Percentiles rank a stretch among this genome's conserved stretches.
These are phyloP conservation scores for Oreochromis mossambicus DNA, from an alignment of 2,797 vertebrate genomes.

Conservation along the genomic window DNA sequence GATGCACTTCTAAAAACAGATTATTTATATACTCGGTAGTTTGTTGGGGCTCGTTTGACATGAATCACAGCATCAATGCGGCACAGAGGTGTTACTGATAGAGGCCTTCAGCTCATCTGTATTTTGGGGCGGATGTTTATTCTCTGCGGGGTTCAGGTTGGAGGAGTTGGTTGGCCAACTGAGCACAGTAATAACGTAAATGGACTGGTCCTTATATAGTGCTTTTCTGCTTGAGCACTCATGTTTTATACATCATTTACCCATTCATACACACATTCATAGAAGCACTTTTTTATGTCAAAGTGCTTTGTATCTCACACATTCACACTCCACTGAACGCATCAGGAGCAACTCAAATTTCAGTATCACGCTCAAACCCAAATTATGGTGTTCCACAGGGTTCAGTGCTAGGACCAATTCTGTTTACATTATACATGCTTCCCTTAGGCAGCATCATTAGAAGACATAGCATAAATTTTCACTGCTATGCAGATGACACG, in stretches of 20 bases:
- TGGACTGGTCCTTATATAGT: accelerated
- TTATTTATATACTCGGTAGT: accelerated
- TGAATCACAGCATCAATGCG: background rate
- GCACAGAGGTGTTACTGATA: background rate
- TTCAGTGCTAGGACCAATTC: no score
- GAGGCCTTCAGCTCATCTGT: background rate
- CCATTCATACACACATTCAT: background rate
- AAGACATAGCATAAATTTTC: no score
- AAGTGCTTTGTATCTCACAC: background rate
- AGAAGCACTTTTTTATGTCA: background rate
- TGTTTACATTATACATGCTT: no score
- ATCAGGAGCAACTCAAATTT: background rate
- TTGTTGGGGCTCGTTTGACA: background rate
- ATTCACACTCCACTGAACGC: background rate
- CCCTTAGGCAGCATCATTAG: no score
- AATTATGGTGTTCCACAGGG: no score
- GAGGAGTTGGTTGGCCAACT: background rate
- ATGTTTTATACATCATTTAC: background rate
- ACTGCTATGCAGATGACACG: no score
- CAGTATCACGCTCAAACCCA: background rate
- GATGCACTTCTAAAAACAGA: background rate
- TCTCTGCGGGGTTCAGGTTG: accelerated
- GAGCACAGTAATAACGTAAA: background rate
- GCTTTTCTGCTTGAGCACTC: background rate
- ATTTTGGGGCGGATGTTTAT: accelerated